These are phyloP conservation scores for Diploscapter pachys DNA, from an alignment of 1,140 invertebrate genomes.

Conservation along the genomic window DNA sequence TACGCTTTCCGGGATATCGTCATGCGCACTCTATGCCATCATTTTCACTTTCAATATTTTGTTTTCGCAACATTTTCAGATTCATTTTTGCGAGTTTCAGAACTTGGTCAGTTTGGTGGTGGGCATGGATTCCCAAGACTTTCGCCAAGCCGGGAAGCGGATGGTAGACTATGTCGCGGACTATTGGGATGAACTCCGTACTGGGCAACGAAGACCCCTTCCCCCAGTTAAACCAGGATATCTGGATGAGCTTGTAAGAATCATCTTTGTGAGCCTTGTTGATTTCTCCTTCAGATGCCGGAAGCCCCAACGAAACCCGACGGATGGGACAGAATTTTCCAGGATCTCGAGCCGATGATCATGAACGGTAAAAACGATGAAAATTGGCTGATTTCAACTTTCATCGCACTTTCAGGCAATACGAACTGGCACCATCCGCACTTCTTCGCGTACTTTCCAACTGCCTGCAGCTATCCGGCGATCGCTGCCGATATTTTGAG, in stretches of 20 bases:
- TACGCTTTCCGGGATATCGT: too few relatives aligned
- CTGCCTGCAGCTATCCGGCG: slow-evolving; percentile 85
- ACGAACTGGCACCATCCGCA: slow-evolving; percentile 91
- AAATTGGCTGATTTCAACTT: too few relatives aligned
- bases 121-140: slow-evolving; percentile 62
- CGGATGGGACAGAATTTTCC: slow-evolving; percentile 63
- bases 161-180: slow-evolving; percentile 61
- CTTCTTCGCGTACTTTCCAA: slow-evolving; percentile 91
- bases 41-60: too few relatives aligned
- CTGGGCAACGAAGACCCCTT: slow-evolving; percentile 64
- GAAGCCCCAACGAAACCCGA: slow-evolving; percentile 60
- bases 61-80: too few relatives aligned
- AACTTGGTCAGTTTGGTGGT: too few relatives aligned
- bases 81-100: too few relatives aligned
- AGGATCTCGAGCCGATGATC: slow-evolving; percentile 66
- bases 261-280: slow-evolving; percentile 59
- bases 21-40: too few relatives aligned
- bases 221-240: slow-evolving; percentile 66
- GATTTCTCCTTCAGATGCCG: slow-evolving; percentile 62
- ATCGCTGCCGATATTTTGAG: slow-evolving; percentile 82
- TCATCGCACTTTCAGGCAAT: slow-evolving; percentile 40
- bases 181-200: slow-evolving; percentile 70
- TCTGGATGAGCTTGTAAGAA: slow-evolving; percentile 61
- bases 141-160: slow-evolving; percentile 59
- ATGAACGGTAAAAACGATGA: slow-evolving; percentile 60